Conservation (phyloP, 1,140 invertebrate species). For the Lepidurus packardi region DNA sequence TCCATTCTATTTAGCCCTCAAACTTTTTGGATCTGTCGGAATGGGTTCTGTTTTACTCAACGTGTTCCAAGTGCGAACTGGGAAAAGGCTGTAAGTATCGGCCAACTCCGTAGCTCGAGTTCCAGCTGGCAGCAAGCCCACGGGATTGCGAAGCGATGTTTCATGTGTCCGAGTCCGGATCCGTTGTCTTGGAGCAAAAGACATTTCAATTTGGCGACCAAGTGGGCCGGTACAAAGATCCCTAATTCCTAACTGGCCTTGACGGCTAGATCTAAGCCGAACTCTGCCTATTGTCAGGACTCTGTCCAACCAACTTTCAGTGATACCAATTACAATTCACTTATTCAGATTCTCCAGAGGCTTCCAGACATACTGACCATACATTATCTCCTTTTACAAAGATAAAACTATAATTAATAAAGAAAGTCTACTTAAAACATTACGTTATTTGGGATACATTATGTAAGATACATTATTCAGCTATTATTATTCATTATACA, state of each 20-base stretch:
- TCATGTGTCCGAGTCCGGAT: conserved; percentile 8
- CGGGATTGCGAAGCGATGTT: not conserved
- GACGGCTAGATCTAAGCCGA: not conserved
- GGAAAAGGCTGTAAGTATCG: not conserved
- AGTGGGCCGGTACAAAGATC: not conserved
- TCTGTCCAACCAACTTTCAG: too few relatives aligned
- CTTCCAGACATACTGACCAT: too few relatives aligned
- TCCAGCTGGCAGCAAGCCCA: not conserved
- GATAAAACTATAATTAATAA: too few relatives aligned
- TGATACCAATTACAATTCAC: too few relatives aligned
- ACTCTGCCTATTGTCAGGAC: not conserved
- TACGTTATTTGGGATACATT: too few relatives aligned
- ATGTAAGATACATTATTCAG: too few relatives aligned
- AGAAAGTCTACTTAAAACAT: too few relatives aligned
- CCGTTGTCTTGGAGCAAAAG: not conserved
- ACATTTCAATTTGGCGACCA: conserved; percentile 8
- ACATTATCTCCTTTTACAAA: too few relatives aligned
- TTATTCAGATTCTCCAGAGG: too few relatives aligned
- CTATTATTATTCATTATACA: too few relatives aligned
- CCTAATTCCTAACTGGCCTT: conserved; percentile 9
- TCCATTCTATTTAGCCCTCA: not conserved
- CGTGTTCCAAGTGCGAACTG: not conserved
- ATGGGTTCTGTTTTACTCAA: not conserved
- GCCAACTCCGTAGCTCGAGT: not conserved
- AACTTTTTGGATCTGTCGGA: not conserved